Evolutionary conservation across 1,140 invertebrate genomes (phyloP).

Genomic region (Euglossa dilemma): DNA sequence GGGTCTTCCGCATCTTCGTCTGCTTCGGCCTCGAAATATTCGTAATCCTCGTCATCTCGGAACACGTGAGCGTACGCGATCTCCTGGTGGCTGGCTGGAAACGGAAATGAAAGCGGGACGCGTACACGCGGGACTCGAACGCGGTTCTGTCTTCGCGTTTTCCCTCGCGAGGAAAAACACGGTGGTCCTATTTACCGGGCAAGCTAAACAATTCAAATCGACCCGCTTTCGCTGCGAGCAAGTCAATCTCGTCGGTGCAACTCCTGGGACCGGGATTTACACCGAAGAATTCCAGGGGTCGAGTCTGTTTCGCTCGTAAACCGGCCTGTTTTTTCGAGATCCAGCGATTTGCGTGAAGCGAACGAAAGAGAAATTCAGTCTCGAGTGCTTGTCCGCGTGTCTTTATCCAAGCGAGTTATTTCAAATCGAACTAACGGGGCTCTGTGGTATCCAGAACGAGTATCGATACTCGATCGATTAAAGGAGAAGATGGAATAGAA

Average conservation of each 20-base stretch:
- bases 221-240: not conserved
- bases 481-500: too few relatives aligned
- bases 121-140: conserved; percentile 29
- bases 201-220: conserved; percentile 23
- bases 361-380: too few relatives aligned
- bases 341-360: too few relatives aligned
- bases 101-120: conserved; percentile 53
- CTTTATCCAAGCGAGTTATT: too few relatives aligned
- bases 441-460: too few relatives aligned
- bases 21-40: not conserved
- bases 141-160: not conserved
- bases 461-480: too few relatives aligned
- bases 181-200: not conserved
- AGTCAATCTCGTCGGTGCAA: not conserved
- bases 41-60: conserved; percentile 34
- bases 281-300: not conserved
- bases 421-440: too few relatives aligned
- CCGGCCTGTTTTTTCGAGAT: too few relatives aligned
- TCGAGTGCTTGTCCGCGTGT: too few relatives aligned
- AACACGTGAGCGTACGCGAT: not conserved
- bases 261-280: not conserved
- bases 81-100: conserved; percentile 38
- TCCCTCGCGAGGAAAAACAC: not conserved
- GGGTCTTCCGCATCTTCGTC: not conserved
- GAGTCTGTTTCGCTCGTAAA: not conserved